Evolutionary conservation across 1,140 invertebrate species (phyloP), one percentile per base, ranked within the genome.

Genomic region (Ips typographus): DNA sequence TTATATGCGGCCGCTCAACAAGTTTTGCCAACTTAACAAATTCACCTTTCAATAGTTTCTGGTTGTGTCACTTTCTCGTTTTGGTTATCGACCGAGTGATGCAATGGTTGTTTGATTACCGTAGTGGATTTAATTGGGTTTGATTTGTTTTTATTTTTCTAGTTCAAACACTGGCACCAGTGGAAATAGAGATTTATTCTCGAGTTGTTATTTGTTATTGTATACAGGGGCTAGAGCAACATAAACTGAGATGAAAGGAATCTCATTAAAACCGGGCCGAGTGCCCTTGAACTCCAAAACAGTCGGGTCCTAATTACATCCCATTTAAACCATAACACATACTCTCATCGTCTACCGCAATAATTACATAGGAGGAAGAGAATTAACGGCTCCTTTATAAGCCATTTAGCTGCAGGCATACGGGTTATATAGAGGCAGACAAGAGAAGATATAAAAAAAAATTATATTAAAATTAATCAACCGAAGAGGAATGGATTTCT

Each of bases 301-400:
- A 60, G 43, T 59, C 57, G 53, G 64, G 40, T 60, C 65, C 56
- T 68, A 68, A 68, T 68, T 68, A 59, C 65, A 52, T 49, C 57
- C 65, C 47, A 68, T 68, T 68, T 68, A 68, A 68, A 68, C 65
- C 65, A 68, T 68, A 68, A 68, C 58, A 68, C 55, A 58, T 58
- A 65, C 63, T 65, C 64, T 57, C 64, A 66, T 57, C 64, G 64
- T 66, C 64, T 66, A 66, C 64, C 64, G 64, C 64, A 66, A 66
- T 66, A 66, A 66, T 66, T 66, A 66, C 64, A 66, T 64, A 64
- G 62, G 62, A 22, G 22, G 62, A 52, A 66, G 55, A 22, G 64
- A 57, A 58, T 66, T 66, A 66, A 66, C 64, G 64, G 64, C 64
- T 52, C 53, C 64, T 66, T 64, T 58, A 66, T 57, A 66, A 66